These are phyloP conservation scores for Steatornis caripensis DNA, from an alignment of 2,113 vertebrate species.

Conservation along the genomic window DNA sequence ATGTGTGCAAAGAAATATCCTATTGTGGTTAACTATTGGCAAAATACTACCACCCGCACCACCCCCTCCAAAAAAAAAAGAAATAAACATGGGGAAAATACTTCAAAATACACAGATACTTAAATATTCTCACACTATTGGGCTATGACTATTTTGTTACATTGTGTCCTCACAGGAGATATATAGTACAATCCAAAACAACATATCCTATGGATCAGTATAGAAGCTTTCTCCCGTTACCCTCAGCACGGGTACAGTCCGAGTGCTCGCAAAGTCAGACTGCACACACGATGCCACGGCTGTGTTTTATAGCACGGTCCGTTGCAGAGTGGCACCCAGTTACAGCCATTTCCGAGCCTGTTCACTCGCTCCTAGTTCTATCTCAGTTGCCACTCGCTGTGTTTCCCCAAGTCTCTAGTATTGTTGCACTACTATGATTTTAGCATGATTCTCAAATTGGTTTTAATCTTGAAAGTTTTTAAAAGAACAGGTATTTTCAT, in stretches of 20 bases:
- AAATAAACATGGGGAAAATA: neutral
- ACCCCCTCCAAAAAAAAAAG: neutral
- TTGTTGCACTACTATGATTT: fast-evolving
- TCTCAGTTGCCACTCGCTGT: neutral
- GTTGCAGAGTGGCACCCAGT: neutral
- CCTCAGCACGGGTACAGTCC: too few relatives aligned
- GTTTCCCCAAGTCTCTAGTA: neutral
- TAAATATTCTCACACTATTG: neutral
- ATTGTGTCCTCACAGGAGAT: neutral
- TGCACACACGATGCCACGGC: fast-evolving
- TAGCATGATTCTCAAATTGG: neutral
- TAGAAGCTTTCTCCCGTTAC: neutral
- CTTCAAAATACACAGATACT: neutral
- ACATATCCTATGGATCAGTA: neutral
- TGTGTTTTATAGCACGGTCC: neutral
- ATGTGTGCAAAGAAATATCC: neutral
- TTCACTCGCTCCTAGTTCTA: neutral
- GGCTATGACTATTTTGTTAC: neutral
- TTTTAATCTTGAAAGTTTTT: neutral
- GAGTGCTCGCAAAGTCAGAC: neutral
- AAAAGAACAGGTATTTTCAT: neutral
- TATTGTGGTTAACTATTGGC: neutral
- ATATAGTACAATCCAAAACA: neutral
- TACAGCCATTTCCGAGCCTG: neutral
- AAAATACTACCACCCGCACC: neutral